Base-by-base conservation (phyloP, 2,113 vertebrate species). In the Prunella fulvescens region DNA sequence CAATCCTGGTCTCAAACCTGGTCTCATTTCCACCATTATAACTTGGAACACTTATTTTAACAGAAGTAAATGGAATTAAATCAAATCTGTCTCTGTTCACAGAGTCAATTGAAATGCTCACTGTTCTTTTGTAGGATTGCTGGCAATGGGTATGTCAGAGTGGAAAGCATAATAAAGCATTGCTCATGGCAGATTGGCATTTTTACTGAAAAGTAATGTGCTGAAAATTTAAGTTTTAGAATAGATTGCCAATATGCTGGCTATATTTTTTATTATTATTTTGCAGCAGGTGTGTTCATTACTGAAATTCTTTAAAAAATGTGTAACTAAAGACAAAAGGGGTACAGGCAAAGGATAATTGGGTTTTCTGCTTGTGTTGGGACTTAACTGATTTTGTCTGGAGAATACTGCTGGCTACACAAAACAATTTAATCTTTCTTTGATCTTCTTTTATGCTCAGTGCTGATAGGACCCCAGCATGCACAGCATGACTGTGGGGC, bases 401-500 rank as follows among this genome's bases (percentile, higher is more conserved):
- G 44, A 64, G 58, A 74, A 70, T 51, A 40, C 50, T 88, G 48
- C 48, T 60, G 17, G 35, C 19, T 61, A 13, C 53, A 74, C 6
- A 17, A 82, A 84, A 5, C 23, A 57, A 50, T 58, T 78, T 67
- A 3, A 35, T n/a, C 28, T n/a, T n/a, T 67, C 48, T 89, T 57
- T 92, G 24, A 61, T 78, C 78, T 88, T 96, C 37, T 94, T 57
- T 88, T 89, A 28, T 18, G 1, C 84, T 88, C 65, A 98, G 98
- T 86, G 35, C 86, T 98, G 90, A 25, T 98, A 53, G 96, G 96
- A 66, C 86, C 66, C 24, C 95, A 60, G 37, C 57, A 58, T 28
- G 90, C 97, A 37, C 98, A 98, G 77, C 98, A 97, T 45, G 96
- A 93, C 70, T 98, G 98, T 86, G 77, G 48, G 57, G 84, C 47